Evolutionary conservation across 2,888 invertebrate genomes (phyloP).

Genomic region (Caenorhabditis sp.): DNA sequence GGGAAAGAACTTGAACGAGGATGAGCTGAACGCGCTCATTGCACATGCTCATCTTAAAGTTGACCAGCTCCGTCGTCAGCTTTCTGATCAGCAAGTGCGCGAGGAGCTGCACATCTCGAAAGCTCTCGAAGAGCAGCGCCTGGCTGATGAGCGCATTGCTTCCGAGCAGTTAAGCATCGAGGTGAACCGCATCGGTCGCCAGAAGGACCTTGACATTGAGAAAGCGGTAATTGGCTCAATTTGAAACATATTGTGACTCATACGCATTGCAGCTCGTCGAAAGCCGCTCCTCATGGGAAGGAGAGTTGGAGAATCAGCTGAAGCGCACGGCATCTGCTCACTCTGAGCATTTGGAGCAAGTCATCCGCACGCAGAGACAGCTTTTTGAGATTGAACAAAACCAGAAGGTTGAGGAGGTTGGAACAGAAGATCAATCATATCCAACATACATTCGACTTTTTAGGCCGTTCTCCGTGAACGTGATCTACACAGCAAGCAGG

Average conservation of each 20-base stretch:
- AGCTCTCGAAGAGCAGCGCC: slow-evolving; percentile 84
- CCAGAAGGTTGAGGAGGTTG: slow-evolving; percentile 82
- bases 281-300: slow-evolving; percentile 79
- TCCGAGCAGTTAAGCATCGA: slow-evolving; percentile 84
- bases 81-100: slow-evolving; percentile 85
- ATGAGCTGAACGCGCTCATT: slow-evolving; percentile 87
- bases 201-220: slow-evolving; percentile 68
- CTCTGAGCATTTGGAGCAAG: slow-evolving; percentile 83
- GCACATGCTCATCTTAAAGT: slow-evolving; percentile 87
- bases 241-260: not conserved
- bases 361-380: slow-evolving; percentile 83
- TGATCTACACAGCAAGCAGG: slow-evolving; percentile 84
- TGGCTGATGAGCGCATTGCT: slow-evolving; percentile 82
- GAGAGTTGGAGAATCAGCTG: slow-evolving; percentile 86
- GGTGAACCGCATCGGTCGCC: slow-evolving; percentile 81
- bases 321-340: slow-evolving; percentile 90
- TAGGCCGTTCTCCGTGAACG: slow-evolving; percentile 84
- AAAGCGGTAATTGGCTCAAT: slow-evolving; percentile 56
- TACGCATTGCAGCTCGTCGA: slow-evolving; percentile 45
- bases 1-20: slow-evolving; percentile 82
- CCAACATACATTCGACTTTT: too few species aligned
- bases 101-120: slow-evolving; percentile 83
- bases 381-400: slow-evolving; percentile 81
- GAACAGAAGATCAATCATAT: too few species aligned
- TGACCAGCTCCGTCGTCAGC: slow-evolving; percentile 85